Evolutionary conservation across 2,113 vertebrate genomes (phyloP), one percentile per base, ranked within the genome.

Genomic region (Cinclus cinclus): DNA sequence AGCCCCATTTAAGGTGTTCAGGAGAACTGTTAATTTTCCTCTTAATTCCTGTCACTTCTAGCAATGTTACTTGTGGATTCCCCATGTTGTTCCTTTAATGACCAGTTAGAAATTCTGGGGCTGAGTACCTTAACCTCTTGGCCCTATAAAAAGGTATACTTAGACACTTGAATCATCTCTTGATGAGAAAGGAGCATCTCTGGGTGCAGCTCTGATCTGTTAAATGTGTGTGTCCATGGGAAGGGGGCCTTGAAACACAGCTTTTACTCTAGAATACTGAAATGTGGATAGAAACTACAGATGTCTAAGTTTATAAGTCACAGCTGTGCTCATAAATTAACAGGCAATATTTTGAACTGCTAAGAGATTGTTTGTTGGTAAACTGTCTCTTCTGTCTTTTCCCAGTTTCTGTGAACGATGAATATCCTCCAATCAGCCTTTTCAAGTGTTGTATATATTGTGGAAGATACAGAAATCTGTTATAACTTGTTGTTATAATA

Each of bases 321-420:
- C 88, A 95, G 94, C 90, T 96, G 94, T 69, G 71, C 85, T 94
- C 55, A 22, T 95, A 94, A 95, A 90, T 91, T 91, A 94, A 35
- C 75, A 90, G 90, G 67, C 58, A 92, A 33, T 88, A 85, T 93
- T 96, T 78, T 80, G 70, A 92, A 33, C 90, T 95, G 88, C 62
- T 64, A 39, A 77, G 85, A 90, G 88, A 59, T 44, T 89, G 89
- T 94, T 91, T 94, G 86, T 92, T 92, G 37, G 71, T 95, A 94
- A 96, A 93, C 75, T 79, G 20, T 94, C 70, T 88, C n/a, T 79
- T 95, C 65, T 87, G 52, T 84, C 33, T 90, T 75, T 89, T 83
- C 15, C 24, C n/a, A 60, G 5, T 80, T 41, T 64, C 41, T 89
- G 25, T 82, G 81, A 95, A 63, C 15, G 47, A 37, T 24, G 11